Evolutionary conservation across 2,797 vertebrate species (phyloP), one percentile per base, ranked within the genome.

Genomic region (Pangasius larnaudii): DNA sequence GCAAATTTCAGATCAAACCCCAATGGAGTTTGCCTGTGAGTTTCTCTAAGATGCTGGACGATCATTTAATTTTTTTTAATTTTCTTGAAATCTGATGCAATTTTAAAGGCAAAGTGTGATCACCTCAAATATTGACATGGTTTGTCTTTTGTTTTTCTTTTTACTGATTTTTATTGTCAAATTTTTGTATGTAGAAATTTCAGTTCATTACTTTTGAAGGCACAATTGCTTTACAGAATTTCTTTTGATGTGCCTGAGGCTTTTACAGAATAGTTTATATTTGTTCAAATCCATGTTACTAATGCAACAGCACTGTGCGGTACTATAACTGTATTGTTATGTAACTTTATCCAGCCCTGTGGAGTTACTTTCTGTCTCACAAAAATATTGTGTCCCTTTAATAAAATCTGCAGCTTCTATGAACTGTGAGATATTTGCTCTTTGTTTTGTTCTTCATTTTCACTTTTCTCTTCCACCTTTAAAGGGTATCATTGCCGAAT

Each of bases 401-500:
- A 24, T 2, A n/a, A 71, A 19, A 72, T 39, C 36, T 22, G 2
- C 36, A 22, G 71, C 19, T 3, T 74, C 42, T 49, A 11, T 77
- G 46, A 77, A 77, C 27, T 16, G 24, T 14, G 27, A 53, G 6
- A 56, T 10, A n/a, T 67, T 74, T 36, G 9, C 46, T 4, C 24
- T 33, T 19, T 30, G 24, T n/a, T 65, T 42, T 46, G 2, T 87
- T 4, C 58, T 16, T 79, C 51, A 24, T 9, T 77, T 71, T 19
- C 3, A 36, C 27, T 63, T 39, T 39, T 49, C 24, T 51, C 39
- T 42, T 49, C 39, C 9, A 49, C 5, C 89, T 1, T 63, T 51
- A 39, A 92, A 99, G 99, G 99, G 99, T 61, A 98, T 99, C 93
- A 99, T 99, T 0, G 99, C 99, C 0, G 99, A 99, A 91, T 99